Evolutionary conservation across 2,888 invertebrate genomes (phyloP), one percentile per base, ranked within the genome.

Genomic region (Vesta saturnalis): DNA sequence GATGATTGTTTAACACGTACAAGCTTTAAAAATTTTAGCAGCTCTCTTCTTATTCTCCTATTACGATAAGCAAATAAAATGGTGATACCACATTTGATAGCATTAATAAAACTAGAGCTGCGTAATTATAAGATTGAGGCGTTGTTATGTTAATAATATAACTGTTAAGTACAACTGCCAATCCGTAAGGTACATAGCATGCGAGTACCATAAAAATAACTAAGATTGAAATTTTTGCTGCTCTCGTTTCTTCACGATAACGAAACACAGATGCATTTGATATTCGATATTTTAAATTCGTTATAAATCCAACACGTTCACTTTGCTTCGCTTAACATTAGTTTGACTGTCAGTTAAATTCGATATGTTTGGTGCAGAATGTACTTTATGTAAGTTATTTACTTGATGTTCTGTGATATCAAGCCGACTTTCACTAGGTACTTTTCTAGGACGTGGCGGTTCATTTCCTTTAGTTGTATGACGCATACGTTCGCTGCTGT

Each of bases 161-260:
- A 21, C 77, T 80, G 77, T 78, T 81, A 21, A 83, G 65, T 2
- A 83, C 76, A 30, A 83, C 74, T 1, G 81, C 80, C 59, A 83
- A 56, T 10, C 83, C 83, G 72, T 83, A 84, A 0, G 87, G 86
- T 35, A 86, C 78, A 60, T 88, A 89, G 72, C 87, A 86, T 1
- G 87, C 83, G 1, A 86, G 75, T 15, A 84, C 89, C 83, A 93
- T 91, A 39, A 92, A 87, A 79, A 93, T 89, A 71, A 94, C 93
- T 71, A 93, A 83, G 56, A 91, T 90, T 79, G 94, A 94, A 60
- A 96, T 94, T 73, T 94, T 91, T 6, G 95, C 96, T 1, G 96
- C 94, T 73, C 95, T 89, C 74, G 94, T 93, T 85, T 96, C 96
- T 81, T 96, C 96, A 61, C 94, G 88, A 81, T 95, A 94, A 78